Conservation (phyloP, 2,888 invertebrate species). For the Fragum fragum region DNA sequence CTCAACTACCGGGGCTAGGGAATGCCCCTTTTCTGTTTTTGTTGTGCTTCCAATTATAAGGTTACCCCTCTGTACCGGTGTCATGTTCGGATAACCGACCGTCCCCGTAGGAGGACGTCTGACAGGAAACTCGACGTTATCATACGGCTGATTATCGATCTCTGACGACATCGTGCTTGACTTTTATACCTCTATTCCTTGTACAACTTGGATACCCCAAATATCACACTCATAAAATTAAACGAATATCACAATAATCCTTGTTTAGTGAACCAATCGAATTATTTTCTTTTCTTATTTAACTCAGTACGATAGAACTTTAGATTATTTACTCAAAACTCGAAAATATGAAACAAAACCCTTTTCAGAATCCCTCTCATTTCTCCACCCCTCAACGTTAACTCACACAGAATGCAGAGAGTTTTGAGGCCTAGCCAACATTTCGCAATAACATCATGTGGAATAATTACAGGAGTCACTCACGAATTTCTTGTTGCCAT, state of each 20-base stretch:
- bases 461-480: slow-evolving; percentile 29
- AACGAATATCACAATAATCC: not conserved
- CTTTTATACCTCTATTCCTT: not conserved
- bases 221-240: not conserved
- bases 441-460: slow-evolving; percentile 35
- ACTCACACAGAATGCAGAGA: slow-evolving; percentile 19
- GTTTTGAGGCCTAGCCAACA: slow-evolving; percentile 10
- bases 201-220: not conserved
- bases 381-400: slow-evolving; percentile 15
- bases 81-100: slow-evolving; percentile 55
- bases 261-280: no score
- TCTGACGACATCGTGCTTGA: slow-evolving; percentile 57
- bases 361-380: not conserved
- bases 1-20: slow-evolving; percentile 78
- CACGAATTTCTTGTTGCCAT: slow-evolving; percentile 13
- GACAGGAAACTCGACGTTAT: slow-evolving; percentile 83
- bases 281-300: not conserved
- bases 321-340: not conserved
- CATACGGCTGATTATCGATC: slow-evolving; percentile 81
- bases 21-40: slow-evolving; percentile 62
- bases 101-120: slow-evolving; percentile 72
- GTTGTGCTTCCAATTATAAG: slow-evolving; percentile 57
- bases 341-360: slow-evolving; percentile 3
- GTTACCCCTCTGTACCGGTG: slow-evolving; percentile 47
- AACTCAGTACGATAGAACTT: not conserved